phyloP scores from a whole-genome alignment of 2,113 vertebrate genomes.

The Chaetops frenatus region DNA sequence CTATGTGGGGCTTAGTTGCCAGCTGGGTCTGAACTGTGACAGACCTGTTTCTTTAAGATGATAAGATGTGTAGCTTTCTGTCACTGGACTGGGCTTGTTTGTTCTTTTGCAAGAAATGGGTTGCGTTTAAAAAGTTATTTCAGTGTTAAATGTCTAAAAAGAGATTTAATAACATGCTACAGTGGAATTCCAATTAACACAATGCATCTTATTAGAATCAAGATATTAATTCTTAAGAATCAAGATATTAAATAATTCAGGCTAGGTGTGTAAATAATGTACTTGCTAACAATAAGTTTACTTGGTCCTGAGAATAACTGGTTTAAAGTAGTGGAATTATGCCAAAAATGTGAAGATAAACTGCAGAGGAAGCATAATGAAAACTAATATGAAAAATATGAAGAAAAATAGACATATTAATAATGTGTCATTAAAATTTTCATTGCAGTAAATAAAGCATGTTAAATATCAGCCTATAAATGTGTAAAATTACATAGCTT shows the following conservation, averaged over 20 bases:
- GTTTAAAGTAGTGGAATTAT: background rate
- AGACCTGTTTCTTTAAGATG: background rate
- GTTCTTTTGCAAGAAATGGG: background rate
- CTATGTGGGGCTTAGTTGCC: background rate
- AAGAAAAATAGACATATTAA: slow-evolving; percentile 2
- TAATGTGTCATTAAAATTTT: background rate
- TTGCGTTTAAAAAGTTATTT: background rate
- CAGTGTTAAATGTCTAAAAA: background rate
- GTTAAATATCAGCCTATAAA: slow-evolving; percentile 2
- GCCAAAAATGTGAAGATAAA: background rate
- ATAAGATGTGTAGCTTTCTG: background rate
- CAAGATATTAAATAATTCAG: background rate
- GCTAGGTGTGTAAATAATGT: background rate
- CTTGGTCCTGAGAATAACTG: background rate
- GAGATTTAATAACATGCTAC: background rate
- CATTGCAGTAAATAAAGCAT: slow-evolving; percentile 2
- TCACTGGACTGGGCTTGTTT: background rate
- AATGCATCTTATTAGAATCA: background rate
- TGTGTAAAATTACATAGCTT: background rate
- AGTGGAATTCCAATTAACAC: background rate
- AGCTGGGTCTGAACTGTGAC: background rate
- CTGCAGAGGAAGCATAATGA: background rate
- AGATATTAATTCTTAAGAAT: background rate
- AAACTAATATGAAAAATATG: background rate
- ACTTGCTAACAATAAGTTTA: background rate